Conservation (phyloP, 2,888 invertebrate genomes). For the Agrotis ipsilon region DNA sequence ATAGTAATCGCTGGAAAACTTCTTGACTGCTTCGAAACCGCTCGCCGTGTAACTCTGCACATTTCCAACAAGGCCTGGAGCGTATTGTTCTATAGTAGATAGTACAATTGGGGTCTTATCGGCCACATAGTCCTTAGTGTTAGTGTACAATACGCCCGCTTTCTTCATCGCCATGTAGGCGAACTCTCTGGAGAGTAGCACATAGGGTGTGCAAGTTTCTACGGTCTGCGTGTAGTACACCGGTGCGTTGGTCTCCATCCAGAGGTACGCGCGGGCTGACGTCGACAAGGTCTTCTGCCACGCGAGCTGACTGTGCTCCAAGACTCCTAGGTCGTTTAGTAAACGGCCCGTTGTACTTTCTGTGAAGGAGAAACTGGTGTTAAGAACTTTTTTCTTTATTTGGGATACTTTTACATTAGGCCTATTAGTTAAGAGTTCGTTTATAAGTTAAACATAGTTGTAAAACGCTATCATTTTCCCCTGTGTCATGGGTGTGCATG, state of each 20-base stretch:
- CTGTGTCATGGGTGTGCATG: no score
- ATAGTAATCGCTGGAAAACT: conserved; percentile 88
- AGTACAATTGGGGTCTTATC: conserved; percentile 88
- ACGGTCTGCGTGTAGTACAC: conserved; percentile 91
- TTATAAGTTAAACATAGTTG: no score
- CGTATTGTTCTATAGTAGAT: conserved; percentile 92
- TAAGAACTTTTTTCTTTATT: conserved; percentile 3
- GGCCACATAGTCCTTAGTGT: conserved; percentile 86
- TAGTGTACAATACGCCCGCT: conserved; percentile 85
- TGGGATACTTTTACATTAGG: background rate
- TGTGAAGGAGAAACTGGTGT: conserved; percentile 69
- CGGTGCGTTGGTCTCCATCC: conserved; percentile 93
- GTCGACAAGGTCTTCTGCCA: conserved; percentile 92
- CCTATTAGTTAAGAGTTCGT: no score
- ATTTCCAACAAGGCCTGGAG: conserved; percentile 93
- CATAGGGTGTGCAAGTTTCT: conserved; percentile 92
- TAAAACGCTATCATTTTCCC: no score
- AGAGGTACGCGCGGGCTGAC: conserved; percentile 92
- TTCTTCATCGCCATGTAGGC: conserved; percentile 90
- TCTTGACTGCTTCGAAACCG: conserved; percentile 85
- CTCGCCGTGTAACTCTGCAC: conserved; percentile 88
- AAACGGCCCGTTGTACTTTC: conserved; percentile 93
- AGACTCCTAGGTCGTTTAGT: conserved; percentile 92
- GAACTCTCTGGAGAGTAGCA: conserved; percentile 91
- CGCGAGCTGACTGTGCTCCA: conserved; percentile 92